Percentiles rank a stretch among this genome's conserved stretches.
Evolutionary conservation across 1,140 invertebrate species (phyloP).

Genomic region (Ceratoteleas bidentatus): DNA sequence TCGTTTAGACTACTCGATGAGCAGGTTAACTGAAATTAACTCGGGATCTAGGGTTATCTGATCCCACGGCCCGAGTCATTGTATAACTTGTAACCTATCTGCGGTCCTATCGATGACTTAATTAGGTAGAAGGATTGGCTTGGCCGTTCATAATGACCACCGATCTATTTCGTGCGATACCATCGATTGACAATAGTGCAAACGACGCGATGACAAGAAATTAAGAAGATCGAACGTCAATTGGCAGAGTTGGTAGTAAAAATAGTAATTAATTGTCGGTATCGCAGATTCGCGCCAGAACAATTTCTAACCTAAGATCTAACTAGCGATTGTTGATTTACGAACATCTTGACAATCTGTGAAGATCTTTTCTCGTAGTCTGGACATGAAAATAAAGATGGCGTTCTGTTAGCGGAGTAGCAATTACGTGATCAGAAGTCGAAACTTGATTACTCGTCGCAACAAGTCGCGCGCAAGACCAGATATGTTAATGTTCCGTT

Average conservation of each 20-base stretch:
- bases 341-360: too few relatives aligned
- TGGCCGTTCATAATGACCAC: slow-evolving; percentile 22
- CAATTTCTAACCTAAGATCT: too few relatives aligned
- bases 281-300: too few relatives aligned
- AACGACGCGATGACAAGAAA: slow-evolving; percentile 22
- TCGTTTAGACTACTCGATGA: slow-evolving; percentile 46
- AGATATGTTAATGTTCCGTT: slow-evolving; percentile 67
- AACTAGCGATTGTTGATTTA: too few relatives aligned
- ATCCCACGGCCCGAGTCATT: slow-evolving; percentile 47
- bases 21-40: slow-evolving; percentile 54
- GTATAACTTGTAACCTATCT: slow-evolving; percentile 54
- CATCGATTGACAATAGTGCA: slow-evolving; percentile 15
- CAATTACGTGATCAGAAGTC: slow-evolving; percentile 65
- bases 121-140: slow-evolving; percentile 41
- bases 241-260: too few relatives aligned
- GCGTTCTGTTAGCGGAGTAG: slow-evolving; percentile 2
- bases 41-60: slow-evolving; percentile 49
- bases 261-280: too few relatives aligned
- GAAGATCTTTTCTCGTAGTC: too few relatives aligned
- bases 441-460: slow-evolving; percentile 62
- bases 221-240: background rate
- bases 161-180: slow-evolving; percentile 36
- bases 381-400: background rate
- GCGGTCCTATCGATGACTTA: slow-evolving; percentile 45
- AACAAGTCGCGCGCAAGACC: slow-evolving; percentile 57